Conservation (phyloP, 2,113 vertebrate species). For the Chaetura pelagica region DNA sequence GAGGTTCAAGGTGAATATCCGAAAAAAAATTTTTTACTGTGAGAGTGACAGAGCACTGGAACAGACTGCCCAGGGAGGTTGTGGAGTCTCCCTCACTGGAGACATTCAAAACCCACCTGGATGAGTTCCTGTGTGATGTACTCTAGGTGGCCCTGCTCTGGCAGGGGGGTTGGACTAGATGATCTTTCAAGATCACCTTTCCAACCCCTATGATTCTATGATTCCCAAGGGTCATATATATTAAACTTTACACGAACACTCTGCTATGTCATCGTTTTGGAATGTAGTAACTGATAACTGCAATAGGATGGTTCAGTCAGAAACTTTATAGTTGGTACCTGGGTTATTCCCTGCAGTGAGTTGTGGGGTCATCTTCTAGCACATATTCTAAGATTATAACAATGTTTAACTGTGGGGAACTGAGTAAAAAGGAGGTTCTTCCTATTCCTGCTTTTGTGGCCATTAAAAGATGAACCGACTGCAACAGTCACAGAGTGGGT, state of each 20-base stretch:
- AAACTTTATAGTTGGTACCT: neutral
- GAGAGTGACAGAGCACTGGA: no score
- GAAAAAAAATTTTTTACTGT: no score
- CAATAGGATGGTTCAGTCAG: neutral
- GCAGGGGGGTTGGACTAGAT: no score
- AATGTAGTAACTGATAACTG: neutral
- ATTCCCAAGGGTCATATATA: neutral
- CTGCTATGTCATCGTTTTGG: rapidly evolving
- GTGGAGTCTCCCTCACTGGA: no score
- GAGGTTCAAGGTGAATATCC: no score
- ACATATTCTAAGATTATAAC: rapidly evolving
- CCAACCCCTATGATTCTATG: no score
- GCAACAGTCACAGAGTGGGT: neutral
- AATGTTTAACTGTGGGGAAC: neutral
- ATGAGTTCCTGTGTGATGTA: no score
- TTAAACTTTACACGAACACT: neutral
- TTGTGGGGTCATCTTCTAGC: neutral
- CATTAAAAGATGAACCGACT: neutral
- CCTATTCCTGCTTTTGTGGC: neutral
- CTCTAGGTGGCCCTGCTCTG: no score
- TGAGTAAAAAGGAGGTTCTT: neutral
- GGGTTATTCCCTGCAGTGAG: neutral
- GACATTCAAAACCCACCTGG: no score
- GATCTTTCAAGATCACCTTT: no score
- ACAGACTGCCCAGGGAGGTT: no score